Base-by-base conservation (phyloP, 2,113 vertebrate genomes). In the Megaleporinus macrocephalus region DNA sequence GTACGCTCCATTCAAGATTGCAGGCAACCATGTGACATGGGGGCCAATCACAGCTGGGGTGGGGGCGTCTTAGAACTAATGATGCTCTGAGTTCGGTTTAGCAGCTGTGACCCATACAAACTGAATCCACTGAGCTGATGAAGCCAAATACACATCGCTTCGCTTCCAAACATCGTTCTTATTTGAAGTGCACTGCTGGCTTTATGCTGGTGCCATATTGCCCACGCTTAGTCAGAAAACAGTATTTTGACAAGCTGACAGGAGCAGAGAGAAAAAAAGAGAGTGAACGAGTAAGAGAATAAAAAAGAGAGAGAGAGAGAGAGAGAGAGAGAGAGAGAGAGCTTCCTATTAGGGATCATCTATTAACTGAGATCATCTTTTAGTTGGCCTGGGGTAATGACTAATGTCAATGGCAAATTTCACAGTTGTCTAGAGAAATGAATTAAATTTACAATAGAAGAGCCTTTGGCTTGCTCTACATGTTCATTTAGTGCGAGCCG, bases 351-450 rank as follows among this genome's bases (percentile, higher is more conserved):
- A 98, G 96, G 95, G 95, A 97, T 96, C 96, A 97, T 97, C 97
- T 98, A 97, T 97, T 97, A 98, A 96, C 96, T 95, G 95, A 97
- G 96, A 98, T 98, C 96, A 97, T 98, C 96, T 98, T 96, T 97
- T 96, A 93, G 94, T 96, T 95, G 93, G 96, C 96, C 96, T 96
- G 93, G 96, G 96, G 94, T 97, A 97, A 96, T 96, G 96, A 97
- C 96, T 97, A 96, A 98, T 97, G 97, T 98, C 96, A 97, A 96
- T 96, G 96, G 96, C 95, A 96, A 95, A 98, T 98, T 97, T 98
- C 96, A 98, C 96, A 98, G 96, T 98, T 97, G 96, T 98, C 96
- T 97, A 96, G 96, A 97, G 97, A 98, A 97, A 98, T 96, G 95
- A 97, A 98, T 98, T 97, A 97, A 95, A 97, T 96, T 96, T 97